phyloP scores from a whole-genome alignment of 2,113 vertebrate species.

The Sakesphorus luctuosus region DNA sequence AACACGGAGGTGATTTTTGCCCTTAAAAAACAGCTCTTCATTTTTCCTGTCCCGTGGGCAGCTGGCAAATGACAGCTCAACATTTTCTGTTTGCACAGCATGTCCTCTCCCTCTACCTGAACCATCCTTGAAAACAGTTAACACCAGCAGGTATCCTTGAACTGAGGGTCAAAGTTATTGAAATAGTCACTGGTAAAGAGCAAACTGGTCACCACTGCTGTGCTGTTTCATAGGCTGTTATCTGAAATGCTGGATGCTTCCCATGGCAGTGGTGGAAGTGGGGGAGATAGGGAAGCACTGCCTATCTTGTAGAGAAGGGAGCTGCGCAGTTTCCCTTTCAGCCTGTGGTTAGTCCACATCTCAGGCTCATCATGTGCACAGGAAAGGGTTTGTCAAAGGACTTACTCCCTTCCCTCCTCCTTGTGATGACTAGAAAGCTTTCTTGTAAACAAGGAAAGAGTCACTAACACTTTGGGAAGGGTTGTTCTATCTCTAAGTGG shows the following conservation, averaged over 20 bases:
- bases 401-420: neutral
- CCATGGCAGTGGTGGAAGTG: neutral
- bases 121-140: neutral
- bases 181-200: neutral
- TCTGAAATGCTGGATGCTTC: neutral
- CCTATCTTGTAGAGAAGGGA: neutral
- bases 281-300: neutral
- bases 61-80: neutral
- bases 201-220: neutral
- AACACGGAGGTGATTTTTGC: neutral
- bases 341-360: neutral
- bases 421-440: neutral
- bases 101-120: neutral
- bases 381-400: neutral
- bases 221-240: neutral
- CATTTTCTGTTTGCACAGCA: neutral
- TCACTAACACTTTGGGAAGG: neutral
- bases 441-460: neutral
- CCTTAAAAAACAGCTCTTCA: neutral
- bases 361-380: neutral
- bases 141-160: neutral
- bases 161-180: neutral
- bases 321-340: neutral
- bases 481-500: neutral
- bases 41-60: neutral